Conservation (phyloP, 23 tunicate genomes). For the Diplosoma virens region DNA sequence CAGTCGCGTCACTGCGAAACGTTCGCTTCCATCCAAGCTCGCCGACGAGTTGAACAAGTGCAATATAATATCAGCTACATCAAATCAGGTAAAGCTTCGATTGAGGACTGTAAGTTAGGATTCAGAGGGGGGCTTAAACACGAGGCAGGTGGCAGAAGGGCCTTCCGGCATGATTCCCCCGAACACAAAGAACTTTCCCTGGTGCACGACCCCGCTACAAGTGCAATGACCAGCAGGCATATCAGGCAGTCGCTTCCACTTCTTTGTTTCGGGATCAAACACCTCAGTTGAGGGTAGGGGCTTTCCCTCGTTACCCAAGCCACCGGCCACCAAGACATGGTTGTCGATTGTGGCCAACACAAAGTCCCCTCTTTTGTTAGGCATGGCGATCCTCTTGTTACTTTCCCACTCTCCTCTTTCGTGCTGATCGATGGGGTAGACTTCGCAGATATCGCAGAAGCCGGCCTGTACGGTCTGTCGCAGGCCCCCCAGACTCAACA, state of each 20-base stretch:
- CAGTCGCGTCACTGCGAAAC: too few relatives aligned
- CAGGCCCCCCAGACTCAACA: slow-evolving; percentile 75
- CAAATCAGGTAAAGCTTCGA: too few relatives aligned
- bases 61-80: too few relatives aligned
- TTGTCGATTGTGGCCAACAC: slow-evolving; percentile 51
- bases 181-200: slow-evolving; percentile 61
- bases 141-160: slow-evolving; percentile 54
- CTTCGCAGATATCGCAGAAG: slow-evolving; percentile 86
- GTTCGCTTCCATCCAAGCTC: too few relatives aligned
- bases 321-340: slow-evolving; percentile 75
- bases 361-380: slow-evolving; percentile 91
- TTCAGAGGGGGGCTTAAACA: slow-evolving; percentile 26
- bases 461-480: slow-evolving; percentile 69
- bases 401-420: slow-evolving; percentile 82
- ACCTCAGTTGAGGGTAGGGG: slow-evolving; percentile 66
- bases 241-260: slow-evolving; percentile 85
- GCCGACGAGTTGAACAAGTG: too few relatives aligned
- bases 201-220: slow-evolving; percentile 16
- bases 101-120: too few relatives aligned
- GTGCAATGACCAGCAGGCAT: slow-evolving; percentile 60
- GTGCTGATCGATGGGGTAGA: slow-evolving; percentile 42
- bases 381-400: slow-evolving; percentile 68
- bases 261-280: slow-evolving; percentile 76
- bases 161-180: slow-evolving; percentile 77
- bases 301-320: slow-evolving; percentile 81